Evolutionary conservation across 92 coral and sea anemone species (phyloP).

Genomic region (Galaxea fascicularis): DNA sequence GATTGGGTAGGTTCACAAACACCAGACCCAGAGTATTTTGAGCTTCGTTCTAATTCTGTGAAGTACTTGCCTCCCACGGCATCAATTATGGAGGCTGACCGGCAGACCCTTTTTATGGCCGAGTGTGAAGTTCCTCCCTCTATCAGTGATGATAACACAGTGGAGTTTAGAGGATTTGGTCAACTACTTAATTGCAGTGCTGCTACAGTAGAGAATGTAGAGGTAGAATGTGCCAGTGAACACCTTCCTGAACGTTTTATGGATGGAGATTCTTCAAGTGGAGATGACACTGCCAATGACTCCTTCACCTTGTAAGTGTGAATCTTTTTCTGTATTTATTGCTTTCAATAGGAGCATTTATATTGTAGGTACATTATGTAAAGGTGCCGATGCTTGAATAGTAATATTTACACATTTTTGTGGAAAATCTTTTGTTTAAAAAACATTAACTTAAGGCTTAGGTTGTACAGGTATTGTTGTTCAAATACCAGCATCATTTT

Average conservation of each 20-base stretch:
- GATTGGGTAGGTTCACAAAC: constrained; percentile 67
- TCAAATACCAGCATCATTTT: too few relatives aligned
- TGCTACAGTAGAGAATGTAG: constrained; percentile 25
- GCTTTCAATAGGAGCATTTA: too few relatives aligned
- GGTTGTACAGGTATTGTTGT: too few relatives aligned
- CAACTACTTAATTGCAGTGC: constrained; percentile 42
- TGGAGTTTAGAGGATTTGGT: constrained; percentile 40
- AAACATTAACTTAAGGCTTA: too few relatives aligned
- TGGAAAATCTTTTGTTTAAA: too few relatives aligned
- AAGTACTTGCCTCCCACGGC: constrained; percentile 34
- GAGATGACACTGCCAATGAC: constrained; percentile 13
- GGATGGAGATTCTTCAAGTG: constrained; percentile 32
- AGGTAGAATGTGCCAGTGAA: constrained; percentile 22
- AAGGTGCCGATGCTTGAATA: too few relatives aligned
- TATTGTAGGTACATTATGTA: too few relatives aligned
- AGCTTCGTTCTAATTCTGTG: constrained; percentile 36
- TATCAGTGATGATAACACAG: constrained; percentile 36
- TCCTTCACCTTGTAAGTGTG: not conserved
- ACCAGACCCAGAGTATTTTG: constrained; percentile 56
- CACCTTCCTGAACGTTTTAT: constrained; percentile 41
- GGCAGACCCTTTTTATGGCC: constrained; percentile 41
- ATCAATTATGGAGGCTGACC: constrained; percentile 36
- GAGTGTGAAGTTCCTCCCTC: constrained; percentile 53
- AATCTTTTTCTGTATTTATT: not conserved
- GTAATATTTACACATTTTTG: too few relatives aligned